Base-by-base conservation (phyloP, 2,888 invertebrate genomes). In the Labia minor region DNA sequence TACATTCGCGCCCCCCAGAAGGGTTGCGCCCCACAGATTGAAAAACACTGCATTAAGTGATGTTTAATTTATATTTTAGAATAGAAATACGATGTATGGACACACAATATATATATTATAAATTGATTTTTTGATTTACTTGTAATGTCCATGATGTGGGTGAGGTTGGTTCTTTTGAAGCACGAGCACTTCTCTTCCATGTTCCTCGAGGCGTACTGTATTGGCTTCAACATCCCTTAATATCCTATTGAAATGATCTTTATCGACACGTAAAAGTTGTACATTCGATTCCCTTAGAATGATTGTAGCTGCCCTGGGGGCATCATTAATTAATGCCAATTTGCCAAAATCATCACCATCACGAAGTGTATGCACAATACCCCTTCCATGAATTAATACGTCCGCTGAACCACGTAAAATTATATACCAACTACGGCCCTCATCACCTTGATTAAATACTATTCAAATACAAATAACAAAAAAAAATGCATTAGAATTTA, bases 291-390 rank as follows among this genome's bases (percentile, higher is more conserved):
- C 90, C 71, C 87, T 81, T 66, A 90, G 81, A 37, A 90, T 86
- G 72, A 92, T 90, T 16, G 90, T 90, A 26, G 91, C 90, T 68
- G 91, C 90, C 77, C 90, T 87, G 61, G 91, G 90, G 66, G 89
- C 87, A 79, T 91, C 90, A 78, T 91, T 92, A 72, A 92, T 88
- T 71, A 92, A 81, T 62, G 90, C 90, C 72, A 92, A 80, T 80
- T 92, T 92, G 65, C 92, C 92, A 77, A 92, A 92, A 78, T 92
- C 92, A 78, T 92, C 92, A 68, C 90, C 90, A 78, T 90, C 90
- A 75, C 88, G 86, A 49, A 92, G 80, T 62, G 87, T 87, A 72
- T 89, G 89, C 37, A 92, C 90, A 14, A 88, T 85, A 64, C 91
- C 91, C 81, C 91, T 91, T 69, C 90, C 90, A 76, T 89, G 87